Evolutionary conservation across 2,888 invertebrate genomes (phyloP), one percentile per base, ranked within the genome.

Genomic region (Lasioglossum morio): DNA sequence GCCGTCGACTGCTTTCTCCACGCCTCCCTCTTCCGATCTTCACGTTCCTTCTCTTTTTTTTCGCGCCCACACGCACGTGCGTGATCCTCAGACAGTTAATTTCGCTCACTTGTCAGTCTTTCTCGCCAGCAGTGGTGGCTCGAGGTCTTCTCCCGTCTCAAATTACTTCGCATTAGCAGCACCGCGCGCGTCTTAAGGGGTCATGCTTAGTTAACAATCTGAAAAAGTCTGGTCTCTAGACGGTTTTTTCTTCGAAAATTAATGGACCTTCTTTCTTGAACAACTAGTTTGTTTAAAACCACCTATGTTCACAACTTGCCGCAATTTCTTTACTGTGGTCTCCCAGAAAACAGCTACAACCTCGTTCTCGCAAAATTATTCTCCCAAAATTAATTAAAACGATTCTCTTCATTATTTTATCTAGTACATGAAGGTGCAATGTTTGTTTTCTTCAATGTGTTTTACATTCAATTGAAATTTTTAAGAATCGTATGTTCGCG

Each of bases 1-100:
- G 91, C 91, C 91, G 91, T 90, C 90, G 90, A 87, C 91, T 92
- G 88, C 86, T 88, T 84, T 85, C 87, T 85, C 76, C 81, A 27
- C 34, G 79, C 60, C 37, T 34, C 80, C 81, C 82, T 77, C 40
- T 80, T 78, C 72, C 70, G 66, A 72, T 79, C 73, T 70, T 72
- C 53, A 40, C 79, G 23, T 66, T 79, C 23, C 66, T 79, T 77
- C 66, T 40, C 12, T 70, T 4, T 72, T n/a, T n/a, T 14, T 37
- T 40, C 70, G 30, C 83, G 75, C 79, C 46, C 77, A 69, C 81
- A 81, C 78, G 78, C 82, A 82, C 84, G 70, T 77, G 75, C 76
- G 72, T 73, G 82, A 87, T 87, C 85, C 80, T 69, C 77, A 74
- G 76, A 77, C 79, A 72, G 69, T 27, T 77, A 69, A 88, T 77